Percentiles rank a stretch among this genome's conserved stretches.
Conservation (phyloP, 2,888 invertebrate genomes). For the Spodoptera exigua region DNA sequence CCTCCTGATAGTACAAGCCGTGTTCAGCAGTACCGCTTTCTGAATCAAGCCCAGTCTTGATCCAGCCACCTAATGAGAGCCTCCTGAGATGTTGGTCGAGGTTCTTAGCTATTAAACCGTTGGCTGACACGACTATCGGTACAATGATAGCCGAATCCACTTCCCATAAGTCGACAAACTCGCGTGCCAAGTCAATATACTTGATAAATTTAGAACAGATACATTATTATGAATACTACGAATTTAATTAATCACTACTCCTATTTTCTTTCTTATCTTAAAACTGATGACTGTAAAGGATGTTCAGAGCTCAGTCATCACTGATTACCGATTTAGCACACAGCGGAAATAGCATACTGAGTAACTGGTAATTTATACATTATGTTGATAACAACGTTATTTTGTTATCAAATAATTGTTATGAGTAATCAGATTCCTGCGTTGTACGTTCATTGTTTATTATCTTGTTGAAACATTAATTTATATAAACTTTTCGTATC, state of each 20-base stretch:
- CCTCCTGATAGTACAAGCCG: too few species aligned
- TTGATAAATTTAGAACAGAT: too few species aligned
- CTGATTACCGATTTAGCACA: conserved; percentile 13
- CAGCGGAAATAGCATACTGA: conserved; percentile 18
- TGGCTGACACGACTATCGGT: too few species aligned
- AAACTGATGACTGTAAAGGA: conserved; percentile 44
- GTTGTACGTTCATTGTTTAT: conserved; percentile 10
- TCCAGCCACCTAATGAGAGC: too few species aligned
- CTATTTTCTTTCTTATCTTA: conserved; percentile 38
- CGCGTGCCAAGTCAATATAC: too few species aligned
- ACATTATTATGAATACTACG: conserved; percentile 4
- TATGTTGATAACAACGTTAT: conserved; percentile 28
- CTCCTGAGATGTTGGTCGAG: too few species aligned
- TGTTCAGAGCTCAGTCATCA: conserved; percentile 27
- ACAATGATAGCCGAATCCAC: too few species aligned
- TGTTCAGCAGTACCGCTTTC: too few species aligned
- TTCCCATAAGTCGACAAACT: too few species aligned
- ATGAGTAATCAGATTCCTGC: conserved; percentile 28
- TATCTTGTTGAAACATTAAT: conserved; percentile 7
- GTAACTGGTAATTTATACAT: conserved; percentile 28
- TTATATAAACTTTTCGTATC: conserved; percentile 2
- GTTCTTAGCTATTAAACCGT: too few species aligned
- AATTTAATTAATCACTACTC: conserved; percentile 8
- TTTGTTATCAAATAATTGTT: conserved; percentile 25
- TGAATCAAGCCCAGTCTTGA: too few species aligned